A percentile compares a stretch with the other conserved stretches of the same genome.
Evolutionary conservation across 2,113 vertebrate genomes (phyloP).

Genomic region (Oreocharis arfaki): DNA sequence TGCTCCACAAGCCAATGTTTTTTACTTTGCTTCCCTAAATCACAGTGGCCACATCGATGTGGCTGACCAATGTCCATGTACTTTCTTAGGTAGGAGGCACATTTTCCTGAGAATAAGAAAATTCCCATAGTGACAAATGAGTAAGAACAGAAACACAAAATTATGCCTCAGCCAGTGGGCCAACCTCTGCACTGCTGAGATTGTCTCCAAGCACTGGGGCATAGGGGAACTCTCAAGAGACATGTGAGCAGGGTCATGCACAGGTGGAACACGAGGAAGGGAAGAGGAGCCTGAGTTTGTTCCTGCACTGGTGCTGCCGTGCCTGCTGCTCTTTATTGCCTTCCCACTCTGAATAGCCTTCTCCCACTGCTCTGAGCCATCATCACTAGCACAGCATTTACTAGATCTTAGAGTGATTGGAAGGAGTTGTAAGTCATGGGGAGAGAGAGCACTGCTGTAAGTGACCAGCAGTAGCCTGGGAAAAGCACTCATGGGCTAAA

Average conservation of each 20-base stretch:
- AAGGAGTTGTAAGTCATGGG: not conserved
- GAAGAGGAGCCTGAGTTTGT: not conserved
- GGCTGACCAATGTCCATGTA: not conserved
- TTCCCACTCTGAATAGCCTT: not conserved
- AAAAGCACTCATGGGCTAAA: not conserved
- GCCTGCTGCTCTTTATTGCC: not conserved
- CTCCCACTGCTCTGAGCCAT: not conserved
- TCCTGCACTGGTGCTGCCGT: not conserved
- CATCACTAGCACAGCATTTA: not conserved
- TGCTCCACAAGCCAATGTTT: not conserved
- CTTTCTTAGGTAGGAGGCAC: not conserved
- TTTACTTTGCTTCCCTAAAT: not conserved
- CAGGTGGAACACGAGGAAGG: not conserved
- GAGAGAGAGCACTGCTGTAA: not conserved
- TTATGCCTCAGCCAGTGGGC: fast-evolving
- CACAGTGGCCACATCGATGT: not conserved
- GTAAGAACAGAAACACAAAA: not conserved
- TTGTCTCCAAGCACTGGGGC: not conserved
- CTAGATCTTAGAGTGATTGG: not conserved
- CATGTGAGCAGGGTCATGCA: not conserved
- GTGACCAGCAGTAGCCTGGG: not conserved
- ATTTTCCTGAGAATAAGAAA: not conserved
- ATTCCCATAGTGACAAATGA: not conserved
- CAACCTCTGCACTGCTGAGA: not conserved
- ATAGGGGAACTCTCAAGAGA: not conserved